These are phyloP conservation scores for Circaetus gallicus DNA, from an alignment of 2,113 vertebrate species.

Conservation along the genomic window DNA sequence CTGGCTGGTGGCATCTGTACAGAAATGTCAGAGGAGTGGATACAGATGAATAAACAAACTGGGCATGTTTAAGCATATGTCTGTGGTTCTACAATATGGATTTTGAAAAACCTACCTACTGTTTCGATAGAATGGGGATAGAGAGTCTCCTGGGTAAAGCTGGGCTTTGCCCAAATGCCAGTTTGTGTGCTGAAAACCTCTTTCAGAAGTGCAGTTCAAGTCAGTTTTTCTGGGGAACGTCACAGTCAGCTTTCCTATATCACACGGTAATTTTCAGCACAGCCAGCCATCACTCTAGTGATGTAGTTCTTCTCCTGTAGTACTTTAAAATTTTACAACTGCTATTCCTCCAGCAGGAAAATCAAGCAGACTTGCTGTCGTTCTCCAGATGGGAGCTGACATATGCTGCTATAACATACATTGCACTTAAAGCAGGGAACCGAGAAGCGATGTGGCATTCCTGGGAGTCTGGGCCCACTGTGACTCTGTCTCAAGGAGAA, in stretches of 20 bases:
- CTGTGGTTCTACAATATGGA: neutral
- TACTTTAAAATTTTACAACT: neutral
- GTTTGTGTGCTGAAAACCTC: neutral
- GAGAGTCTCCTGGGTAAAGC: neutral
- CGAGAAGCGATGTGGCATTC: neutral
- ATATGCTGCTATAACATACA: neutral
- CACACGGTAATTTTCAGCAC: neutral
- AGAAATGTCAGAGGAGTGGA: neutral
- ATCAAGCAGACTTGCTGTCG: neutral
- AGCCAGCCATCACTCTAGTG: neutral
- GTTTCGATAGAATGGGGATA: neutral
- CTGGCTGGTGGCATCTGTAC: neutral
- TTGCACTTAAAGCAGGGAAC: neutral
- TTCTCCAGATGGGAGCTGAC: neutral
- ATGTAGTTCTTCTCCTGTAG: neutral
- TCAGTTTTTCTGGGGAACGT: neutral
- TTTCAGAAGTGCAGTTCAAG: neutral
- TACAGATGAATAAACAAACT: neutral
- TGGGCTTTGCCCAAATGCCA: neutral
- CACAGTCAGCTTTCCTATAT: neutral
- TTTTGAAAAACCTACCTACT: neutral
- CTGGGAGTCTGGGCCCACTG: neutral
- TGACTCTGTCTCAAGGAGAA: neutral
- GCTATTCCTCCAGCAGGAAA: neutral
- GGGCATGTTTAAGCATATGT: neutral